Evolutionary conservation across 2,113 vertebrate species (phyloP).

Genomic region (Nematolebias whitei): DNA sequence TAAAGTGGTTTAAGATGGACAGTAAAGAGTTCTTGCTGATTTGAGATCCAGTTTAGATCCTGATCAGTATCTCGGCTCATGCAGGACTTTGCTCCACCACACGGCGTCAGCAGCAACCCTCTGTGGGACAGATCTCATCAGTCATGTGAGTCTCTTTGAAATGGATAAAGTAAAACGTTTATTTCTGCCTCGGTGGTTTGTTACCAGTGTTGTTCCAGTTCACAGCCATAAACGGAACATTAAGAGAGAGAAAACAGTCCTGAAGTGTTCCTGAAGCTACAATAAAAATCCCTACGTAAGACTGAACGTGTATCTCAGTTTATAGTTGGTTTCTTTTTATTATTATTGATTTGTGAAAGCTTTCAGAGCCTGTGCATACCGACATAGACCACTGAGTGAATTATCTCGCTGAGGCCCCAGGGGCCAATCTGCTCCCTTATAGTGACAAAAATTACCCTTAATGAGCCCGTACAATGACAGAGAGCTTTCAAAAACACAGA

Average conservation of each 20-base stretch:
- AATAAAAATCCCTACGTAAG: neutral
- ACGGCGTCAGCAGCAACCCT: slow-evolving; percentile 29
- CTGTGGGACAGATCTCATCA: neutral
- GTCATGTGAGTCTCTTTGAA: neutral
- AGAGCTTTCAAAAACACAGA: neutral
- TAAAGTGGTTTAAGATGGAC: neutral
- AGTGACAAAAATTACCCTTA: neutral
- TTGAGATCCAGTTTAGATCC: too few relatives aligned
- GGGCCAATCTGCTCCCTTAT: neutral
- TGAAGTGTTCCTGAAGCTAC: neutral
- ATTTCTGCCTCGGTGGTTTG: neutral
- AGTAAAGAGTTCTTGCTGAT: neutral
- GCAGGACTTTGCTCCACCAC: slow-evolving; percentile 21
- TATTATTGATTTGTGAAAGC: neutral
- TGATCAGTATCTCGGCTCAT: too few relatives aligned
- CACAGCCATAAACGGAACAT: neutral
- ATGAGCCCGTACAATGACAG: neutral
- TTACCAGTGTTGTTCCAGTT: neutral
- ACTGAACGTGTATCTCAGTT: neutral
- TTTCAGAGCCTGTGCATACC: neutral
- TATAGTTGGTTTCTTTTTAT: slow-evolving; percentile 8
- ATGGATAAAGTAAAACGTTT: neutral
- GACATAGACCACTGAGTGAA: neutral
- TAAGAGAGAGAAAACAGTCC: neutral
- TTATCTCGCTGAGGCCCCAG: neutral